Evolutionary conservation across 2,113 vertebrate species (phyloP), one percentile per base, ranked within the genome.

Genomic region (Panthera uncia): DNA sequence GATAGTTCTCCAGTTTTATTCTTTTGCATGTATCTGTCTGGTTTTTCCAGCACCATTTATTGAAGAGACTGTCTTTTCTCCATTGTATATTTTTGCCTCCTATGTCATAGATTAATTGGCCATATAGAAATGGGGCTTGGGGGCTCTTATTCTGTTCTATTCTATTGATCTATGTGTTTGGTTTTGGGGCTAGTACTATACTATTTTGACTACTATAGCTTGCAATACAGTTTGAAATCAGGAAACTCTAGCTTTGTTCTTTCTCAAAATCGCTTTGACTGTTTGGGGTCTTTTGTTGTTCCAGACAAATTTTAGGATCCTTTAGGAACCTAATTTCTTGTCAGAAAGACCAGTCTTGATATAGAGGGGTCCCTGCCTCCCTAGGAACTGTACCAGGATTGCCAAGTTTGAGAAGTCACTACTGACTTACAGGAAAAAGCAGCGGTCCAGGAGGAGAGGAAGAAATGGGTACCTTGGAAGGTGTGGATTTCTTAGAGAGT

Each of bases 331-430:
- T 69, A 9, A 19, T 50, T 36, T 94, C 57, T 65, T 15, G 5
- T 45, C 21, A 10, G 52, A 16, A 92, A 84, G 21, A 50, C 68
- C 2, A 13, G 33, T 36, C 48, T 41, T 92, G 21, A 41, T 85
- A n/a, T n/a, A 50, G 65, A 80, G 18, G n/a, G 29, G 12, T 14
- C 15, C 25, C 82, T 94, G 41, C 3, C 68, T 92, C 85, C 41
- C 52, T 1, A 3, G 31, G 25, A 45, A 21, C 36, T 0, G 0
- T 8, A 27, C 73, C 68, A 31, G 27, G 18, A 38, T 52, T 41
- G 38, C 48, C 73, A 57, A 12, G 21, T 66, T 18, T 84, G 69
- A 92, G 55, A 4, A 4, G 2, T 89, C 79, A 63, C 4, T 8
- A 25, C 48, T 61, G 66, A 68, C 38, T 50, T 50, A 48, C 0